Evolutionary conservation across 1,140 invertebrate species (phyloP), one percentile per base, ranked within the genome.

Genomic region (Bombus consobrinus): DNA sequence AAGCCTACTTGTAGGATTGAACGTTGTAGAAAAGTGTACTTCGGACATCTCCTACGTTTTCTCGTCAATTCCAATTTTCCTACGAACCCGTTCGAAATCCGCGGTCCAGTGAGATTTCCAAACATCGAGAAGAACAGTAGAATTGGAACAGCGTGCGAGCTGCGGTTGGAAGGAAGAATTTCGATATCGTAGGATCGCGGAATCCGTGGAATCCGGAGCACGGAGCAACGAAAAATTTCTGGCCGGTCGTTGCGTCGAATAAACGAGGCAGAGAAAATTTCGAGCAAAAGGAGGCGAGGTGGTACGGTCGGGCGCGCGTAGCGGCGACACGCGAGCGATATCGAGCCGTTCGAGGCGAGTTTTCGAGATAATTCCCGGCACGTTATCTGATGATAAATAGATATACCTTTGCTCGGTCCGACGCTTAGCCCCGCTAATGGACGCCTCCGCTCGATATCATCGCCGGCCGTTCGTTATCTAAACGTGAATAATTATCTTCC

Each of bases 401-500:
- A 94, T 94, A 90, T 89, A 88, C 83, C 88, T 86, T 89, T 80
- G 83, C 82, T 83, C 75, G 79, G 47, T 59, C 88, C 88, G 88
- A 81, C 81, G 90, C 80, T 92, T 91, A 90, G 88, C 83, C 87
- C 69, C 84, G 91, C 91, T 94, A 94, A 94, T 93, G 92, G 92
- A 92, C 91, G 93, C 90, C 91, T 91, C 88, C 88, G 87, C 69
- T 91, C 88, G 93, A 94, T 94, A 93, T 89, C 88, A 92, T 93
- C 92, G 90, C 91, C 76, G 88, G 88, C 90, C 93, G 90, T 93
- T 94, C 93, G 91, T 94, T 94, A 94, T 93, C 92, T 92, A 93
- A 93, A 93, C 91, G 91, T 92, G 93, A 94, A 94, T 93, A 94
- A 94, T 93, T 94, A 94, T 94, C 92, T 93, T 88, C 89, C 90